A percentile compares a stretch with the other conserved stretches of the same genome.
These are phyloP conservation scores for Macquaria australasica DNA, from an alignment of 2,113 vertebrate genomes.

Conservation along the genomic window DNA sequence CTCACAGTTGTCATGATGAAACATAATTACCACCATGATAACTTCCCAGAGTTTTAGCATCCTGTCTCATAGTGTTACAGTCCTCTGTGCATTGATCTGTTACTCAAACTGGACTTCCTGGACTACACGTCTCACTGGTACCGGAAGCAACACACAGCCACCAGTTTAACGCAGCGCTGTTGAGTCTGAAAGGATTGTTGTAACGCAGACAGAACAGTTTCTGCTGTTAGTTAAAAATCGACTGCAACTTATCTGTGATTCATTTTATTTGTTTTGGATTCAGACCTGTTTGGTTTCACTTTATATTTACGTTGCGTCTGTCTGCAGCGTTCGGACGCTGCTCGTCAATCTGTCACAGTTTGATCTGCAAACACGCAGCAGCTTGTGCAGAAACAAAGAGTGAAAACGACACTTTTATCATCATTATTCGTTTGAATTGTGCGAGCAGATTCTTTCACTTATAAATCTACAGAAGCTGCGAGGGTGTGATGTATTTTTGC, in stretches of 20 bases:
- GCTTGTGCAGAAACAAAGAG: conserved; percentile 28
- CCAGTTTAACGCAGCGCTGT: not conserved
- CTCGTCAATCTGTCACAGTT: not conserved
- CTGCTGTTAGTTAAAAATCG: too few species aligned
- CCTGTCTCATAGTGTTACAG: too few species aligned
- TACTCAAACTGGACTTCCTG: too few species aligned
- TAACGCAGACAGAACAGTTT: not conserved
- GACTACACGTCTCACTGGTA: too few species aligned
- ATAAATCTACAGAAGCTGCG: conserved; percentile 39
- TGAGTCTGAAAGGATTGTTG: too few species aligned
- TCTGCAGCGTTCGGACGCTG: not conserved
- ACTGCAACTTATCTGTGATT: not conserved
- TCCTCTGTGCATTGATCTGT: too few species aligned
- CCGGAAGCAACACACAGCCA: not conserved
- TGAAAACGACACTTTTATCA: conserved; percentile 48
- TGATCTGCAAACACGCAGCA: conserved; percentile 13
- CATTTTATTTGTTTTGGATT: conserved; percentile 18
- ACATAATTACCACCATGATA: too few species aligned
- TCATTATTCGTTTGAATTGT: conserved; percentile 55
- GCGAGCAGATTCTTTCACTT: conserved; percentile 20
- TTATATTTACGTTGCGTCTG: not conserved
- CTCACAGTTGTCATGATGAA: too few species aligned
- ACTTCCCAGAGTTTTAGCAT: too few species aligned
- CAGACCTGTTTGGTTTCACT: conserved; percentile 7
- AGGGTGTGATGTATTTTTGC: conserved; percentile 65